Conservation (phyloP, 92 coral and sea anemone species). For the Porites evermanni region DNA sequence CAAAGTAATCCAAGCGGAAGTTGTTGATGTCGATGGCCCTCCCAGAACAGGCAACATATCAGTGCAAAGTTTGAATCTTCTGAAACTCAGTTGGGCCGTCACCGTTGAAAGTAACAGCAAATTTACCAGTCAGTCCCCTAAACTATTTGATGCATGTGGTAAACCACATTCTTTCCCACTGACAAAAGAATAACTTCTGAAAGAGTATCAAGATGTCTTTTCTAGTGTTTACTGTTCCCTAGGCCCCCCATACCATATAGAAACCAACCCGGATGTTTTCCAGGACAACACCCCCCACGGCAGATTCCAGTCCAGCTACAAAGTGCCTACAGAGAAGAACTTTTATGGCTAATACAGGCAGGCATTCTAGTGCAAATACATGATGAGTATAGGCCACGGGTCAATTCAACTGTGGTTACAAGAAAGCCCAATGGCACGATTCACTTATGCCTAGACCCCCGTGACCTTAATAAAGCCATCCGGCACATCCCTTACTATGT, state of each 20-base stretch:
- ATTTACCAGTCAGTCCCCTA: no score
- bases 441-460: slow-evolving; percentile 68
- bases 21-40: slow-evolving; percentile 59
- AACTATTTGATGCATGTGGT: neutral
- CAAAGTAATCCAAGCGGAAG: slow-evolving; percentile 40
- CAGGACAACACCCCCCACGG: no score
- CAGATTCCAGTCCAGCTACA: no score
- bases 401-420: slow-evolving; percentile 62
- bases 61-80: slow-evolving; percentile 54
- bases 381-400: slow-evolving; percentile 60
- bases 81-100: slow-evolving; percentile 68
- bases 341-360: no score
- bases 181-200: no score
- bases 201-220: no score
- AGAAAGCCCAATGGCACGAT: slow-evolving; percentile 57
- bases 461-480: slow-evolving; percentile 59
- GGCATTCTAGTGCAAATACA: slow-evolving; percentile 54
- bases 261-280: no score
- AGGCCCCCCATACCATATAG: no score
- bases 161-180: slow-evolving; percentile 57
- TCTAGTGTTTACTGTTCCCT: no score
- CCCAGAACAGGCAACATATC: slow-evolving; percentile 63
- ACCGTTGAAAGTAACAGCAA: slow-evolving; percentile 39
- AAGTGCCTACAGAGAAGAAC: no score
- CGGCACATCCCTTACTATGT: slow-evolving; percentile 53